Evolutionary conservation across 2,888 invertebrate species (phyloP).

Genomic region (Amphipyra berbera): DNA sequence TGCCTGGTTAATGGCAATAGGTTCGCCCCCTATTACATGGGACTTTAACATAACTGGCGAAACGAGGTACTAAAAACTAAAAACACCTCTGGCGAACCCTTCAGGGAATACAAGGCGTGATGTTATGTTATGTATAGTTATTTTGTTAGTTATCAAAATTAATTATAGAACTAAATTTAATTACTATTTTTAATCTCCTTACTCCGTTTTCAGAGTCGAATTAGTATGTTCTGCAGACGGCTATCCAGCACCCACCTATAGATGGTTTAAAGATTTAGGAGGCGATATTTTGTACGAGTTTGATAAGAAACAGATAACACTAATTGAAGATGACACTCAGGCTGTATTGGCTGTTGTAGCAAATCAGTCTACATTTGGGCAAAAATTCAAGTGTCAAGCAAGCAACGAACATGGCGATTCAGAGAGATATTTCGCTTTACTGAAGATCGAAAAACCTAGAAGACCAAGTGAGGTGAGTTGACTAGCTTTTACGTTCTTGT

Average conservation of each 20-base stretch:
- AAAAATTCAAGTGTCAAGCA: slow-evolving; percentile 74
- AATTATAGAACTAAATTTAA: too few species aligned
- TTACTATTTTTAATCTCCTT: too few species aligned
- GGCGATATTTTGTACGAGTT: slow-evolving; percentile 68
- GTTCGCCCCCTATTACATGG: too few species aligned
- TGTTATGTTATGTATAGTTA: too few species aligned
- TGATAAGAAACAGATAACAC: slow-evolving; percentile 67
- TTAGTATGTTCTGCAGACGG: slow-evolving; percentile 74
- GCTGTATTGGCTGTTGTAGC: slow-evolving; percentile 69
- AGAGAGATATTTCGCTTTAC: slow-evolving; percentile 66
- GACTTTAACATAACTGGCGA: too few species aligned
- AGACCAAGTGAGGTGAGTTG: slow-evolving; percentile 70
- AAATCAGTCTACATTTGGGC: slow-evolving; percentile 66
- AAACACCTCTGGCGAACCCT: too few species aligned
- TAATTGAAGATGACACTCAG: slow-evolving; percentile 62
- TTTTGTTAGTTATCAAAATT: too few species aligned
- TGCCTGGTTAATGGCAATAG: too few species aligned
- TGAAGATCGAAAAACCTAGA: slow-evolving; percentile 68
- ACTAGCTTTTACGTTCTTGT: background rate
- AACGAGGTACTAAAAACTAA: too few species aligned
- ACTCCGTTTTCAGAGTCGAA: slow-evolving; percentile 70
- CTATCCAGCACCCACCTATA: slow-evolving; percentile 75
- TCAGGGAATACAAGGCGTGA: too few species aligned
- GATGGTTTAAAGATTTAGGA: slow-evolving; percentile 73
- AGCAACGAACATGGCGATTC: slow-evolving; percentile 71